phyloP scores from a whole-genome alignment of 2,113 vertebrate genomes.

The western clawed frog (Xenopus tropicalis) region DNA sequence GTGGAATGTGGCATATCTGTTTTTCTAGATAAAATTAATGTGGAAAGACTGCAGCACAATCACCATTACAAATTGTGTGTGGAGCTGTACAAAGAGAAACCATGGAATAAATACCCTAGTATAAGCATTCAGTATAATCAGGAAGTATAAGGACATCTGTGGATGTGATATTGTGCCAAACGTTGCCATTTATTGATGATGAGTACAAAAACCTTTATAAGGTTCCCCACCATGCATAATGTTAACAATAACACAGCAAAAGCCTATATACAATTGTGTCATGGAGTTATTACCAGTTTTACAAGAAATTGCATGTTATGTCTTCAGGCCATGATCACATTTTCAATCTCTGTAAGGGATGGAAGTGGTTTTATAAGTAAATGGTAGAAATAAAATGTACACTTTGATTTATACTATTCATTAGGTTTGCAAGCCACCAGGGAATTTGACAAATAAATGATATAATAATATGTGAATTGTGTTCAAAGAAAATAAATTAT shows the following conservation, averaged over 20 bases:
- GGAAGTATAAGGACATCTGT: too few relatives aligned
- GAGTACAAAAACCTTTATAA: not conserved
- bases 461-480: constrained; percentile 27
- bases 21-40: too few relatives aligned
- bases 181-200: too few relatives aligned
- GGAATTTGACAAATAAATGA: constrained; percentile 41
- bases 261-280: constrained; percentile 22
- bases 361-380: constrained; percentile 37
- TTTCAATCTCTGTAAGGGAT: constrained; percentile 32
- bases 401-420: constrained; percentile 38
- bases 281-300: constrained; percentile 27
- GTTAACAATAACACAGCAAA: constrained; percentile 22
- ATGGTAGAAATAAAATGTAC: constrained; percentile 31
- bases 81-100: too few relatives aligned
- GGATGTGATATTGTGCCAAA: too few relatives aligned
- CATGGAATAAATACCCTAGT: too few relatives aligned
- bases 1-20: too few relatives aligned
- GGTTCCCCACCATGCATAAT: constrained; percentile 2
- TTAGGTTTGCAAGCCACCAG: constrained; percentile 34
- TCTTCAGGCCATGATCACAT: constrained; percentile 40
- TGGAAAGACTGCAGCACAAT: too few relatives aligned
- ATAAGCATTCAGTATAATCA: too few relatives aligned
- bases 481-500: constrained; percentile 18
- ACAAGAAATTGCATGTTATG: constrained; percentile 37
- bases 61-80: too few relatives aligned